These are phyloP conservation scores for Platypus cylindrus DNA, from an alignment of 2,888 invertebrate genomes.

Conservation along the genomic window DNA sequence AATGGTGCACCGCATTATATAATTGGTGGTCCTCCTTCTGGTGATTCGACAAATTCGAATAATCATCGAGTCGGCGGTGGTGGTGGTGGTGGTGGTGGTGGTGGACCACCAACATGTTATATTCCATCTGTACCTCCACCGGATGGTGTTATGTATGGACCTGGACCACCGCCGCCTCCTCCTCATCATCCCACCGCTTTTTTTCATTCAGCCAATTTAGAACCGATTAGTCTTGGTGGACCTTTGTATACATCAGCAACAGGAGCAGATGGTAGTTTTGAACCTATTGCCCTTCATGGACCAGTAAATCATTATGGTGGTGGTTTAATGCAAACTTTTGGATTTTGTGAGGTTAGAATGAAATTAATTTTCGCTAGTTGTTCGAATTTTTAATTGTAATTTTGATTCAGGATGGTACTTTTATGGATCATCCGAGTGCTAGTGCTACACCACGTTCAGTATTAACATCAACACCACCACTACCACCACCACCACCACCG, in stretches of 20 bases:
- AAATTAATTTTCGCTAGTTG: too few relatives aligned
- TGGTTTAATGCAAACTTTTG: conserved; percentile 7
- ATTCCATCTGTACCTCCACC: conserved; percentile 12
- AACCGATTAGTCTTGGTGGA: conserved; percentile 8
- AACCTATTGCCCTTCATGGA: conserved; percentile 10
- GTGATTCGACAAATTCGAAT: too few relatives aligned
- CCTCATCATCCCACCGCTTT: conserved; percentile 5
- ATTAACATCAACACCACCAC: conserved; percentile 10
- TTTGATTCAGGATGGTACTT: conserved; percentile 12
- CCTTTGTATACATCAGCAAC: conserved; percentile 12
- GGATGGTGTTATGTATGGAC: conserved; percentile 8
- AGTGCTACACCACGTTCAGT: conserved; percentile 11
- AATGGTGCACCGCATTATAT: conserved; percentile 10
- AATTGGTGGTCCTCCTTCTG: conserved; percentile 15
- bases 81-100: too few relatives aligned
- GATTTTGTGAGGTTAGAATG: conserved; percentile 9
- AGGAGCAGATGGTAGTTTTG: conserved; percentile 10
- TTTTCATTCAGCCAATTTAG: conserved; percentile 12
- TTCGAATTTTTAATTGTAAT: too few relatives aligned
- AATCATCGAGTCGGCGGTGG: too few relatives aligned
- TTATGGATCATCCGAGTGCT: conserved; percentile 7
- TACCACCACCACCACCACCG: too few relatives aligned
- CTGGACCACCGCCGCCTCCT: conserved; percentile 3
- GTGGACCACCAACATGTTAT: conserved; percentile 16
- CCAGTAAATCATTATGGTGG: conserved; percentile 11